These are phyloP conservation scores for Semnopithecus entellus DNA, from an alignment of 2,113 vertebrate genomes.

Conservation along the genomic window DNA sequence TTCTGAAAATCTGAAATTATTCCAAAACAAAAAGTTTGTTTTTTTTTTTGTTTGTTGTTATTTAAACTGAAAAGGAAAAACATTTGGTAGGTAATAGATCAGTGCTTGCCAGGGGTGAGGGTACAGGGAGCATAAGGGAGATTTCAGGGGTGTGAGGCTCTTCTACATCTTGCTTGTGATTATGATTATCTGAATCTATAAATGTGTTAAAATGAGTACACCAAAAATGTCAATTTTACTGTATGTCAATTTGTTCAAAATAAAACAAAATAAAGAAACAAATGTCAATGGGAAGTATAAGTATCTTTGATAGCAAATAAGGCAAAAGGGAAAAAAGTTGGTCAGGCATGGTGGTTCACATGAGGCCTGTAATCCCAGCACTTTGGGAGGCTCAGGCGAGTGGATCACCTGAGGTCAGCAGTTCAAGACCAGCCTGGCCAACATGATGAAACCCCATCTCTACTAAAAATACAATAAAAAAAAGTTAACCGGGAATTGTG, in stretches of 20 bases:
- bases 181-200: background rate
- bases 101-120: background rate
- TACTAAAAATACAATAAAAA: too few species aligned
- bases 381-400: too few species aligned
- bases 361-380: too few species aligned
- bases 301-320: background rate
- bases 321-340: background rate
- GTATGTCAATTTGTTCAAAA: background rate
- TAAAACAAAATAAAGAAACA: background rate
- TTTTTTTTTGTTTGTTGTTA: background rate
- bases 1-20: background rate
- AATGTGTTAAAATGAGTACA: background rate
- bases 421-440: too few species aligned
- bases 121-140: background rate
- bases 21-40: background rate
- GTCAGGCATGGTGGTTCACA: too few species aligned
- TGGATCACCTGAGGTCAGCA: too few species aligned
- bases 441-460: too few species aligned
- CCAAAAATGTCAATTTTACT: background rate
- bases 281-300: background rate
- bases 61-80: background rate
- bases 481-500: too few species aligned
- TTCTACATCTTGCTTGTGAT: background rate
- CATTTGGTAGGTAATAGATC: background rate
- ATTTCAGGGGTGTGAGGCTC: background rate